A percentile compares a stretch with the other conserved stretches of the same genome.
Conservation (phyloP, 2,113 vertebrate genomes). For the Onychostoma macrolepis region DNA sequence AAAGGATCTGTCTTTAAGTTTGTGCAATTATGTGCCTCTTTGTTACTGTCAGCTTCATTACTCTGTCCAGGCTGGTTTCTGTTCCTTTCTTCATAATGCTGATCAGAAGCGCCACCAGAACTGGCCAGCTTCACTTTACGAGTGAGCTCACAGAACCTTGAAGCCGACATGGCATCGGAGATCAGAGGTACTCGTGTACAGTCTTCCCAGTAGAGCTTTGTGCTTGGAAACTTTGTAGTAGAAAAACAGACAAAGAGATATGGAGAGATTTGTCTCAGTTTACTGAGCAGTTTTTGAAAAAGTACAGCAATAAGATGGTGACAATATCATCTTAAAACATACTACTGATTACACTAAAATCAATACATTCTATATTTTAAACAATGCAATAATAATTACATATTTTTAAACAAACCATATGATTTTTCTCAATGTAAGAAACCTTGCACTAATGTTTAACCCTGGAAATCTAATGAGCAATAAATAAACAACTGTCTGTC, state of each 20-base stretch:
- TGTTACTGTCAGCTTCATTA: not conserved
- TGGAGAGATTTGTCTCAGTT: too few species aligned
- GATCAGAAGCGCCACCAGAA: constrained; percentile 43
- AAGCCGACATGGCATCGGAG: constrained; percentile 72
- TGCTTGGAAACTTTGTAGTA: constrained; percentile 74
- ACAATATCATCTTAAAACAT: not conserved
- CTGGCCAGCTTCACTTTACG: constrained; percentile 64
- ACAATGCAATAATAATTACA: too few species aligned
- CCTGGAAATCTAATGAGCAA: not conserved
- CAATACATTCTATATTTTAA: too few species aligned
- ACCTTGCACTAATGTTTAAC: not conserved
- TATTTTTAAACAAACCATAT: too few species aligned
- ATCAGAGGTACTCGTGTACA: constrained; percentile 76
- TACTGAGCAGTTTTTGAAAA: too few species aligned
- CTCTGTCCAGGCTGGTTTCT: not conserved
- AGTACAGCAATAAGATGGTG: not conserved
- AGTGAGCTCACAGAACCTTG: constrained; percentile 71
- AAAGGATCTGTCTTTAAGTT: constrained; percentile 65
- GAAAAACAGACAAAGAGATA: not conserved
- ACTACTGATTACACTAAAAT: not conserved
- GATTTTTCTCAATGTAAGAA: not conserved
- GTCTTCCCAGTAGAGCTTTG: constrained; percentile 77
- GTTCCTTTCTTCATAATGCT: constrained; percentile 5
- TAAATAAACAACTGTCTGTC: not conserved
- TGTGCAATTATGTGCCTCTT: not conserved